phyloP scores from a whole-genome alignment of 37 sponge, comb jelly and placozoan species.

The Lycopodina hypogea region DNA sequence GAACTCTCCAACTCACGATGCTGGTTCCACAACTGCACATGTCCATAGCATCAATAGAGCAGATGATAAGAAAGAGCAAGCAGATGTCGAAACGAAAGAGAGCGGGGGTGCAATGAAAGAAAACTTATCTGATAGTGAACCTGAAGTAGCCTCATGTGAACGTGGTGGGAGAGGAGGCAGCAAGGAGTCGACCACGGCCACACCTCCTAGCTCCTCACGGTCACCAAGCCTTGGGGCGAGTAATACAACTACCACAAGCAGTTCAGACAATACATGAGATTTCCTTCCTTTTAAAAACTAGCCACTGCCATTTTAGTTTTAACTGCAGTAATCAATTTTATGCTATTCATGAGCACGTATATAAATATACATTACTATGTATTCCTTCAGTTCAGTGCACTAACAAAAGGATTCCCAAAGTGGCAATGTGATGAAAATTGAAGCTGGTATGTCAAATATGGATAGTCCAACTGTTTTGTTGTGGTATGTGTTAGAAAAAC shows the following conservation, averaged over 20 bases:
- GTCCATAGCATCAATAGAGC: not conserved
- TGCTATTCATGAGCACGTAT: not conserved
- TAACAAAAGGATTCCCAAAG: too few species aligned
- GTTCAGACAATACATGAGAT: conserved; percentile 19
- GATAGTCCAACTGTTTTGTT: too few species aligned
- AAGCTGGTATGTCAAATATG: too few species aligned
- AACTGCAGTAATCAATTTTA: too few species aligned
- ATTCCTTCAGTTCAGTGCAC: too few species aligned
- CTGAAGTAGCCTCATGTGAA: not conserved
- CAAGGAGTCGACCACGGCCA: conserved; percentile 15
- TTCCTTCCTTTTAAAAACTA: not conserved
- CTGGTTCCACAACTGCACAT: conserved; percentile 18
- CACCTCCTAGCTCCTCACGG: conserved; percentile 13
- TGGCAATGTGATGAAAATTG: too few species aligned
- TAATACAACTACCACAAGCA: conserved; percentile 12
- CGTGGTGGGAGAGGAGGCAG: not conserved
- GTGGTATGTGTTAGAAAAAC: too few species aligned
- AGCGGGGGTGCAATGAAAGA: not conserved
- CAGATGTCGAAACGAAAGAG: not conserved
- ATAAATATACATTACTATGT: not conserved
- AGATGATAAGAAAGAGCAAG: not conserved
- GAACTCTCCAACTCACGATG: too few species aligned
- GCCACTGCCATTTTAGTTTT: not conserved
- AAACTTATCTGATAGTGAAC: too few species aligned
- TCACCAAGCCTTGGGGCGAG: conserved; percentile 13